Percentiles rank a stretch among this genome's conserved stretches.
phyloP scores from a whole-genome alignment of 2,888 invertebrate species.

The Hemistola chrysoprasaria region DNA sequence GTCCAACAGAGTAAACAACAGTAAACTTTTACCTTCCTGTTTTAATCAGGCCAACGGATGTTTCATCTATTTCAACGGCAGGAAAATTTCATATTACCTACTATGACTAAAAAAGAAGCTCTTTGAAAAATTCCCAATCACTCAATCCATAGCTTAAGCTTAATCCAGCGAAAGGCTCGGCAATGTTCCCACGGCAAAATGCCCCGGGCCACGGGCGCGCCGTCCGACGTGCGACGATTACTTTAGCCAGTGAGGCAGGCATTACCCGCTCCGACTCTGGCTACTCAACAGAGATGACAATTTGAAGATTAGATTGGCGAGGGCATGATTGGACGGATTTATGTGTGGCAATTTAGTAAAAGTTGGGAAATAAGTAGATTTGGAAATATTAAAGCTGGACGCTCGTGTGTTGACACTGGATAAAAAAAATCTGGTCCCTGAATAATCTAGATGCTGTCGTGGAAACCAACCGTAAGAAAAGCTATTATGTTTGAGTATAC shows the following conservation, averaged over 20 bases:
- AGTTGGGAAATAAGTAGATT: constrained; percentile 4
- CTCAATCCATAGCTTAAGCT: constrained; percentile 19
- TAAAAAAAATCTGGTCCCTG: too few species aligned
- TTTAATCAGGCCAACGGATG: too few species aligned
- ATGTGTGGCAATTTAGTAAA: constrained; percentile 8
- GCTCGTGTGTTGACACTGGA: too few species aligned
- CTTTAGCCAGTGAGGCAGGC: constrained; percentile 13
- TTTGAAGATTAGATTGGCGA: constrained; percentile 33
- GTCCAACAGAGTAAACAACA: too few species aligned
- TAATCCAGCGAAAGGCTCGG: constrained; percentile 18
- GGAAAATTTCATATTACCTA: neutral
- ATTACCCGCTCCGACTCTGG: constrained; percentile 23
- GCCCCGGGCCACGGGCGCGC: constrained; percentile 37
- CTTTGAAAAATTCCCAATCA: constrained; percentile 19
- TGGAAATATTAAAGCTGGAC: too few species aligned
- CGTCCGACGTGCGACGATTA: constrained; percentile 42
- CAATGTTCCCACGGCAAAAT: constrained; percentile 47
- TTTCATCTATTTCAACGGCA: too few species aligned
- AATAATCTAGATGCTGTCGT: too few species aligned
- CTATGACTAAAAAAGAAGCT: constrained; percentile 13
- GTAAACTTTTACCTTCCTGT: too few species aligned
- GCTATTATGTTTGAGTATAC: too few species aligned
- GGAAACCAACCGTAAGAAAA: too few species aligned
- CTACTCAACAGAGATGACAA: constrained; percentile 44
- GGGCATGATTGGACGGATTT: constrained; percentile 19